Conservation (phyloP, 1,140 invertebrate genomes). For the Bombus consobrinus region DNA sequence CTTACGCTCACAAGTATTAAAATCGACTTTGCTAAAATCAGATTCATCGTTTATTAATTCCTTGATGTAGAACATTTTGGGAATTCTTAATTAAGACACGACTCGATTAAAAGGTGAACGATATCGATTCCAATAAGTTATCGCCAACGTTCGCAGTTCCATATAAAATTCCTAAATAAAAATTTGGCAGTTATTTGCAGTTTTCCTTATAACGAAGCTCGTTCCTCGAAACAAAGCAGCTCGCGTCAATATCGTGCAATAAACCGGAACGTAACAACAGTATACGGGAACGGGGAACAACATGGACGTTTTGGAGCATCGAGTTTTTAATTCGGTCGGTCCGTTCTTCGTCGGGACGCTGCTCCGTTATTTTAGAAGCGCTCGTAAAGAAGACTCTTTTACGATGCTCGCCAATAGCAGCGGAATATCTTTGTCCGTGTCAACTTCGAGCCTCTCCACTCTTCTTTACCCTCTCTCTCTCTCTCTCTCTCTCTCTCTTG, state of each 20-base stretch:
- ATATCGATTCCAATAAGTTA: neutral
- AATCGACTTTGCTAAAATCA: too few species aligned
- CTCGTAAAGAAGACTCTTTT: constrained; percentile 34
- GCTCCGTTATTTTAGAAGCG: constrained; percentile 3
- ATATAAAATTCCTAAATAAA: neutral
- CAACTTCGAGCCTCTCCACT: neutral
- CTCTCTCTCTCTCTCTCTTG: too few species aligned
- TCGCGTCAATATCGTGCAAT: neutral
- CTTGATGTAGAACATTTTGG: too few species aligned
- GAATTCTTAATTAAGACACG: neutral
- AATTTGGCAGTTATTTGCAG: too few species aligned
- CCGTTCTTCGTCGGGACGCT: neutral
- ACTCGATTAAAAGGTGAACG: neutral
- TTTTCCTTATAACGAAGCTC: neutral
- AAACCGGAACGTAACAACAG: neutral
- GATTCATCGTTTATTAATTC: too few species aligned
- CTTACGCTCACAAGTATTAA: too few species aligned
- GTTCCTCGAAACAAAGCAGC: neutral
- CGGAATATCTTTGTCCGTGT: neutral
- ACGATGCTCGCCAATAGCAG: constrained; percentile 6
- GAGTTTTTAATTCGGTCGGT: constrained; percentile 8
- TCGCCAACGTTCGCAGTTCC: neutral
- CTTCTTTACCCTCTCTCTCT: neutral
- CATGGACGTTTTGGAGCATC: neutral
- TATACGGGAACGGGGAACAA: neutral